phyloP scores from a whole-genome alignment of 2,888 invertebrate species.

The Heteropelma amictum region DNA sequence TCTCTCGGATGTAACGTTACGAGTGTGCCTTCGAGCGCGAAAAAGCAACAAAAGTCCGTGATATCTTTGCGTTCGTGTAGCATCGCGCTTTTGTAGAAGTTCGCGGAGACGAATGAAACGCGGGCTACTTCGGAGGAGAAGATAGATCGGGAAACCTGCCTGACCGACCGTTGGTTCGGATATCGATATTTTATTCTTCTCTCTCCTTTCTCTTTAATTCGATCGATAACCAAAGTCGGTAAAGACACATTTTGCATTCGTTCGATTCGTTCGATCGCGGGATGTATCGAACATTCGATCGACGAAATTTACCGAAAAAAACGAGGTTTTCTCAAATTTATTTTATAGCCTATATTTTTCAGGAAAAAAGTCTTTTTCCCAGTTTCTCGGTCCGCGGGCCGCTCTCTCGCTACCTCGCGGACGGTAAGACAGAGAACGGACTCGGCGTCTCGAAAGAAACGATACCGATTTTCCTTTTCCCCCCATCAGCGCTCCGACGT shows the following conservation, averaged over 20 bases:
- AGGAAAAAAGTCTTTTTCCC: no score
- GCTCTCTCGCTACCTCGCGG: not conserved
- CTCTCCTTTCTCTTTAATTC: not conserved
- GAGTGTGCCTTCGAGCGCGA: not conserved
- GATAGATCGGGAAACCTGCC: slow-evolving; percentile 29
- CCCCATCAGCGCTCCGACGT: not conserved
- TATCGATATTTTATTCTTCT: not conserved
- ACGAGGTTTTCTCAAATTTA: no score
- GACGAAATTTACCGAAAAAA: no score
- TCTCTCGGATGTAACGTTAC: no score
- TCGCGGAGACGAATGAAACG: not conserved
- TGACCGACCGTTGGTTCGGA: slow-evolving; percentile 38
- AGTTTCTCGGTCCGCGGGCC: not conserved
- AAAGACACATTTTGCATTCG: no score
- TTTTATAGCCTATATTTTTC: no score
- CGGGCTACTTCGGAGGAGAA: not conserved
- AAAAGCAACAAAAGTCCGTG: not conserved
- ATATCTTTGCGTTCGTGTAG: no score
- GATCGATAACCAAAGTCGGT: not conserved
- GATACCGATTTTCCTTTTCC: no score
- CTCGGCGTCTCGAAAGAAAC: not conserved
- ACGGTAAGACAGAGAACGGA: slow-evolving; percentile 33
- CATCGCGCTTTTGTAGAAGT: not conserved
- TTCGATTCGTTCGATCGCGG: no score
- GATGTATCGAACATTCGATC: no score